Percentiles rank a stretch among this genome's conserved stretches.
phyloP scores from a whole-genome alignment of 2,797 vertebrate genomes.

The Sebastes baramenuke region DNA sequence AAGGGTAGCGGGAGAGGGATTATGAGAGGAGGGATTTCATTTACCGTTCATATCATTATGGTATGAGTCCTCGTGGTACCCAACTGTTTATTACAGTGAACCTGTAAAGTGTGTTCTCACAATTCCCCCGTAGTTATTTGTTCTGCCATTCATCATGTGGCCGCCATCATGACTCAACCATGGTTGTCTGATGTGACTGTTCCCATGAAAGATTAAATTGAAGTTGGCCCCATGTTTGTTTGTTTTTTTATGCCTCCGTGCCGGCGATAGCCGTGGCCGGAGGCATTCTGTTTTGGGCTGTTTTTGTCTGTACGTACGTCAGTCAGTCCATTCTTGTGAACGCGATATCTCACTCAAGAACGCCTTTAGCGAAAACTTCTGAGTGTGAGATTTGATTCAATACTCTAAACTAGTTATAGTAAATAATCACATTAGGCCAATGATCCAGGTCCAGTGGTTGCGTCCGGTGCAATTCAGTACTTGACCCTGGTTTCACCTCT shows the following conservation, averaged over 20 bases:
- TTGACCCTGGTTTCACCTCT: constrained; percentile 5
- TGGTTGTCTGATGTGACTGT: background rate
- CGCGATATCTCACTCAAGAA: no score
- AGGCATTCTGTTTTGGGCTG: no score
- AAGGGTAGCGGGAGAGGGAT: background rate
- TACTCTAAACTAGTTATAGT: background rate
- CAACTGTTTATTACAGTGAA: background rate
- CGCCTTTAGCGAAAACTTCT: no score
- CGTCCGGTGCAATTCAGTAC: background rate
- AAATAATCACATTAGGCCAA: constrained; percentile 9
- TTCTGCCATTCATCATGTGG: background rate
- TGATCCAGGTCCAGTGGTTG: background rate
- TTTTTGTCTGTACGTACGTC: no score
- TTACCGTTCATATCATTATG: background rate
- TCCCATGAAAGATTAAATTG: background rate
- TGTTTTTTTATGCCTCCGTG: no score
- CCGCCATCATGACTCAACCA: background rate
- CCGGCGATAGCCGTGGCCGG: accelerated
- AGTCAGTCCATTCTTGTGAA: no score
- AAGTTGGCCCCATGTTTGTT: background rate
- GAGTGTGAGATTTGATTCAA: constrained; percentile 1
- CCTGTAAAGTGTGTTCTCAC: background rate
- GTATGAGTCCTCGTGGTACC: background rate
- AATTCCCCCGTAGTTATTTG: background rate
- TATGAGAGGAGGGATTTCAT: background rate